Conservation (phyloP, 1,140 invertebrate species). For the Heliconius himera region DNA sequence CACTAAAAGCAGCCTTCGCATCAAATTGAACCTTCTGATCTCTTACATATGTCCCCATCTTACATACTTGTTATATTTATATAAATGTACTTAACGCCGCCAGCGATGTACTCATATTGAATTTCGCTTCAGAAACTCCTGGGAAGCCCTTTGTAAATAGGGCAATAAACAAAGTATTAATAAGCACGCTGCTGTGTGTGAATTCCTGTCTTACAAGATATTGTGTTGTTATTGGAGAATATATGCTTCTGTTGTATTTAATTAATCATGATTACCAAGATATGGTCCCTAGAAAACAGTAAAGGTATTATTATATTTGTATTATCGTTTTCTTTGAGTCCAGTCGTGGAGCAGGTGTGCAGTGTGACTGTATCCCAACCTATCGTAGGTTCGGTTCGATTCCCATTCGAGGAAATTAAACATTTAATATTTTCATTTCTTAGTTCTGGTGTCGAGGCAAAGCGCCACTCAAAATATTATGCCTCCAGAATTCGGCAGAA, state of each 20-base stretch:
- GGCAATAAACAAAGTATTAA: conserved; percentile 37
- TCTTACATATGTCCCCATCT: conserved; percentile 40
- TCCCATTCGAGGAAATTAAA: no score
- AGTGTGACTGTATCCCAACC: no score
- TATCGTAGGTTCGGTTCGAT: no score
- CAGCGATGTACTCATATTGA: conserved; percentile 39
- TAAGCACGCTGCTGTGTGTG: conserved; percentile 21
- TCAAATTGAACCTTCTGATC: conserved; percentile 68
- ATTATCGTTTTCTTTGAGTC: no score
- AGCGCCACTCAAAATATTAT: no score
- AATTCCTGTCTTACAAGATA: conserved; percentile 14
- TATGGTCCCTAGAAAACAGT: no score
- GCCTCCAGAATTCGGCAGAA: no score
- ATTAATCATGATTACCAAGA: neutral
- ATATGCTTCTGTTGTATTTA: neutral
- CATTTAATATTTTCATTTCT: no score
- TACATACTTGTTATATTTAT: neutral
- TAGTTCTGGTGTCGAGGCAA: no score
- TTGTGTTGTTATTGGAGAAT: neutral
- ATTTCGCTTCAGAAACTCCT: conserved; percentile 37
- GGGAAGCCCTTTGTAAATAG: conserved; percentile 40
- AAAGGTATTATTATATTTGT: no score
- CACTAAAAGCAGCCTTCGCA: conserved; percentile 61
- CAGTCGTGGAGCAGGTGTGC: no score
- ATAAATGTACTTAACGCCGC: conserved; percentile 30